Conservation (phyloP, 2,797 vertebrate genomes). For the Smutsia gigantea region DNA sequence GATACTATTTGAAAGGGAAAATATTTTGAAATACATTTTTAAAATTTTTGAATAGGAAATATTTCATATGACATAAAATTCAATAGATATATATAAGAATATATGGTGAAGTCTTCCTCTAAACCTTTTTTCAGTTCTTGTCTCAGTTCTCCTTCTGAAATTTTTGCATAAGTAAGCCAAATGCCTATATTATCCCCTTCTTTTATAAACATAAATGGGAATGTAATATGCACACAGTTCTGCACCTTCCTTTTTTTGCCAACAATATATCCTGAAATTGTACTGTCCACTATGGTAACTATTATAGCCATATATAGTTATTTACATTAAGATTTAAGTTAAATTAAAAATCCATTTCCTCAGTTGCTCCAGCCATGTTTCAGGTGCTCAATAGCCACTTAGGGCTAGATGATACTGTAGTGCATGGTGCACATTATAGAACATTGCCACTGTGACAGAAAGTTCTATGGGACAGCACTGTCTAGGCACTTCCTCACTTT, state of each 20-base stretch:
- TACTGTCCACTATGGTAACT: background rate
- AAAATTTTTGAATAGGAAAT: background rate
- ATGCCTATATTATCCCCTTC: background rate
- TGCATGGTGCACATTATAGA: background rate
- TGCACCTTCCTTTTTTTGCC: background rate
- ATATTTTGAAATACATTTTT: background rate
- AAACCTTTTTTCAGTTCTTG: background rate
- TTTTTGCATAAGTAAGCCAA: background rate
- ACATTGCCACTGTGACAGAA: background rate
- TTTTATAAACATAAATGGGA: background rate
- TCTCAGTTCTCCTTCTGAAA: background rate
- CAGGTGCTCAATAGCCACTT: background rate
- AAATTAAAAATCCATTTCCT: background rate
- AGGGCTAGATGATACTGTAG: background rate
- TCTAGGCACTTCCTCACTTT: background rate
- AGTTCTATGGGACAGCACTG: background rate
- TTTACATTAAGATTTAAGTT: constrained; percentile 12
- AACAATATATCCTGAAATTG: background rate
- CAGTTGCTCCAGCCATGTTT: background rate
- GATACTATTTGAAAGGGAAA: constrained; percentile 31
- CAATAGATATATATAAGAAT: background rate
- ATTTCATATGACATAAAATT: background rate
- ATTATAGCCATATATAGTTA: background rate
- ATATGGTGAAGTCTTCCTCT: background rate
- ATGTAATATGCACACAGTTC: background rate